Base-by-base conservation (phyloP, 2,113 vertebrate species). In the Hoplias malabaricus region DNA sequence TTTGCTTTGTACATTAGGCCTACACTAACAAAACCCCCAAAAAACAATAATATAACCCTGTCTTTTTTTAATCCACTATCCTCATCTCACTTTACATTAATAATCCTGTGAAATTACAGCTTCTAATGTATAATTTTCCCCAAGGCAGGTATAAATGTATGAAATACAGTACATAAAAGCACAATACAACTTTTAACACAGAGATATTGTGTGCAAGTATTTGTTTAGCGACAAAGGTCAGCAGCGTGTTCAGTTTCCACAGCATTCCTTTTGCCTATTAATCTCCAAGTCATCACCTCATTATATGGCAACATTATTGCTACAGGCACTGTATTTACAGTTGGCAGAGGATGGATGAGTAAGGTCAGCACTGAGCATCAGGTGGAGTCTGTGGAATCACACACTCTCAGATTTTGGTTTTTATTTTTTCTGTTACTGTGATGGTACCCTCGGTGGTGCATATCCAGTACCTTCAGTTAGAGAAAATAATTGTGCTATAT, bases 191-290 rank as follows among this genome's bases (percentile, higher is more conserved):
- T 71, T 33, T 53, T 65, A 12, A 21, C 62, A 68, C 3, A n/a
- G 53, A 27, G 69, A 25, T 54, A 69, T 70, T 54, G 57, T 68
- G 63, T 34, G 50, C 48, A 59, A 50, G 65, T 69, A 69, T 54
- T 65, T 56, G 62, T 57, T 69, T 27, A 43, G 21, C 62, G 76
- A 71, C 61, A 71, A 75, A 66, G n/a, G 43, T 78, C 73, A 63
- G 68, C 59, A 14, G 5, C 38, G 66, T 69, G 43, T 56, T 53
- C 62, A 71, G 16, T 34, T 63, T 63, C 12, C 59, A 19, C 33
- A 19, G 14, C 59, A 74, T 38, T 53, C 65, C 33, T 42, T 43
- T 63, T 11, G 43, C 25, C 43, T 65, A 74, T 69, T 63, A 78
- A 76, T 77, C 25, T 31, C 61, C 36, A 16, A 31, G 25, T 66